phyloP scores from a whole-genome alignment of 2,888 invertebrate species.

The Drosophila rubida region DNA sequence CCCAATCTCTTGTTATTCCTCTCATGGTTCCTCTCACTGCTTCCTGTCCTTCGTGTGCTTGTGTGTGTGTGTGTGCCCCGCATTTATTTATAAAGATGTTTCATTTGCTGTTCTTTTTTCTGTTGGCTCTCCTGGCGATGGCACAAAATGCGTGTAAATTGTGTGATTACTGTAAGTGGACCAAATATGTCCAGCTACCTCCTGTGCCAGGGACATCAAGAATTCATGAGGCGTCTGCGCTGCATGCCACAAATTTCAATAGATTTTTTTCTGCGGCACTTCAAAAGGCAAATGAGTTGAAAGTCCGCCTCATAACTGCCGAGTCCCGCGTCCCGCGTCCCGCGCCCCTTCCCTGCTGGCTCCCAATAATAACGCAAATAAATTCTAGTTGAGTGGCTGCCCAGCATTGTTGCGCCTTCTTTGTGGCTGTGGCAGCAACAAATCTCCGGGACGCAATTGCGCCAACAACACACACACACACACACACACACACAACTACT shows the following conservation, averaged over 20 bases:
- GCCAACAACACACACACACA: no score
- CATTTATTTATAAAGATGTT: slow-evolving; percentile 70
- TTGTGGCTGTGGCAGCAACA: slow-evolving; percentile 42
- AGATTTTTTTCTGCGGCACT: slow-evolving; percentile 18
- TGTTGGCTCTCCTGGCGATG: slow-evolving; percentile 17
- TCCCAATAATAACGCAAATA: slow-evolving; percentile 73
- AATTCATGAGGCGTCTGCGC: slow-evolving; percentile 57
- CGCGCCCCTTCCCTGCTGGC: slow-evolving; percentile 12
- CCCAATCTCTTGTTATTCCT: neutral
- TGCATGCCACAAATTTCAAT: slow-evolving; percentile 52
- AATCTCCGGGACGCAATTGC: slow-evolving; percentile 51
- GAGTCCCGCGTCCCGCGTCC: no score
- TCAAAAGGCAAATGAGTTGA: slow-evolving; percentile 50
- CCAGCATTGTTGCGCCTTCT: slow-evolving; percentile 2
- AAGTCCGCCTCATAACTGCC: slow-evolving; percentile 14
- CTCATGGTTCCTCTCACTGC: neutral
- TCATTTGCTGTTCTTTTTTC: slow-evolving; percentile 29
- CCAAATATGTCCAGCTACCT: slow-evolving; percentile 44
- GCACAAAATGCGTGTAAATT: slow-evolving; percentile 75
- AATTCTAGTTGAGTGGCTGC: slow-evolving; percentile 53
- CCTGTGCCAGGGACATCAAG: slow-evolving; percentile 35
- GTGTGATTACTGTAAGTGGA: slow-evolving; percentile 77
- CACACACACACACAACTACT: no score
- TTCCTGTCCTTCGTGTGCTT: slow-evolving; percentile 4
- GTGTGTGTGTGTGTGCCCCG: slow-evolving; percentile 44